These are phyloP conservation scores for Calephelis virginiensis DNA, from an alignment of 1,140 invertebrate species.

Conservation along the genomic window DNA sequence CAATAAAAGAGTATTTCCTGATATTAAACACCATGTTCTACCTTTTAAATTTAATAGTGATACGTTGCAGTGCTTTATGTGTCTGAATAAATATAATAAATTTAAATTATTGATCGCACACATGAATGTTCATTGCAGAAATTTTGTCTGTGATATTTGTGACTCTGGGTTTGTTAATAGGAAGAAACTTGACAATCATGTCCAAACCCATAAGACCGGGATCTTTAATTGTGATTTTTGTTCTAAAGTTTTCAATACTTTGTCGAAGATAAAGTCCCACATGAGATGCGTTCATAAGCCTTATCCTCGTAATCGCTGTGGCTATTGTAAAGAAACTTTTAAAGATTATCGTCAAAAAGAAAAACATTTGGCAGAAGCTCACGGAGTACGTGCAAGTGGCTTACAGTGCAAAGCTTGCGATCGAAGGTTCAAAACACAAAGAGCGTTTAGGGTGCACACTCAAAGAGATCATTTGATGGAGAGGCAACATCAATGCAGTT, in stretches of 20 bases:
- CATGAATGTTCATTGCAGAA: slow-evolving; percentile 52
- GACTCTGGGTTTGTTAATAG: slow-evolving; percentile 42
- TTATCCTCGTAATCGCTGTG: slow-evolving; percentile 30
- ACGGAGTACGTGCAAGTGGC: slow-evolving; percentile 22
- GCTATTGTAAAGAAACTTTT: slow-evolving; percentile 35
- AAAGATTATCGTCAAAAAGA: slow-evolving; percentile 32
- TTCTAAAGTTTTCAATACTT: slow-evolving; percentile 36
- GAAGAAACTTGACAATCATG: slow-evolving; percentile 33
- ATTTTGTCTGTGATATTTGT: slow-evolving; percentile 51
- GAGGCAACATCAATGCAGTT: slow-evolving; percentile 40
- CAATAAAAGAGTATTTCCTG: slow-evolving; percentile 31
- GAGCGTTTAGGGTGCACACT: slow-evolving; percentile 37
- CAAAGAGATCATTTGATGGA: slow-evolving; percentile 48
- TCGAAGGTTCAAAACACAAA: slow-evolving; percentile 41
- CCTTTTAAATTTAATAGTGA: slow-evolving; percentile 43
- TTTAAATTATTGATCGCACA: slow-evolving; percentile 47
- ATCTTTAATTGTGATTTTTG: slow-evolving; percentile 39
- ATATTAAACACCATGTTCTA: slow-evolving; percentile 37
- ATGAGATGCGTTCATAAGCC: slow-evolving; percentile 30
- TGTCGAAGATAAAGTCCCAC: slow-evolving; percentile 38
- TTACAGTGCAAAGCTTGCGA: slow-evolving; percentile 48
- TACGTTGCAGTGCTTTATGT: slow-evolving; percentile 36
- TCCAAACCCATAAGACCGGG: slow-evolving; percentile 35
- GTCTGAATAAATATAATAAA: slow-evolving; percentile 32
- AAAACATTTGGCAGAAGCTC: slow-evolving; percentile 28